These are phyloP conservation scores for Oscheius sp. DNA, from an alignment of 1,140 invertebrate genomes.

Conservation along the genomic window DNA sequence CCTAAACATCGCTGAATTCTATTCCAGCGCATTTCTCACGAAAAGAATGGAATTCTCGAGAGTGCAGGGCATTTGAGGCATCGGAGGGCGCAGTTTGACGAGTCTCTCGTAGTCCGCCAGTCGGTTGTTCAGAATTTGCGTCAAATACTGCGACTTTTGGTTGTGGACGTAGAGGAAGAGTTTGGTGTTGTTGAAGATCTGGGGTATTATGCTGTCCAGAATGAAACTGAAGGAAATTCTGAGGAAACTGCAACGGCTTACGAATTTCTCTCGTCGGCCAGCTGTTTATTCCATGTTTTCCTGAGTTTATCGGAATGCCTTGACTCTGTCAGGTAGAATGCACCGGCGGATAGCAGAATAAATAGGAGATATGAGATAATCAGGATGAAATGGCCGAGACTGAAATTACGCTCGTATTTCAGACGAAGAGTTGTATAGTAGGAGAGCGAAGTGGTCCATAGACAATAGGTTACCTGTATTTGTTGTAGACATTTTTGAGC, in stretches of 20 bases:
- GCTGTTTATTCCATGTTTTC: background rate
- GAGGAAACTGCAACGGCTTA: background rate
- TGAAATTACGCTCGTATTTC: background rate
- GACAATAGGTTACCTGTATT: conserved; percentile 16
- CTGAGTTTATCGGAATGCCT: background rate
- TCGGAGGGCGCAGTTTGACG: conserved; percentile 32
- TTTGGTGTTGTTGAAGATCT: conserved; percentile 40
- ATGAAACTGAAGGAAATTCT: conserved; percentile 19
- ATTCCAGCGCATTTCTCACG: background rate
- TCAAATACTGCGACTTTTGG: conserved; percentile 35
- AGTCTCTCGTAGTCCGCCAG: conserved; percentile 18
- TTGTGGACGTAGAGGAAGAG: conserved; percentile 36
- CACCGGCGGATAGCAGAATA: background rate
- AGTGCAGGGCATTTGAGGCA: conserved; percentile 25
- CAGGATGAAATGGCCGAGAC: background rate
- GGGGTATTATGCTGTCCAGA: conserved; percentile 5
- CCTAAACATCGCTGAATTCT: conserved; percentile 5
- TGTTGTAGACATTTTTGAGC: background rate
- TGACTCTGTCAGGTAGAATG: background rate
- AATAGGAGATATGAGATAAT: background rate
- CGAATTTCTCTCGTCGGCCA: background rate
- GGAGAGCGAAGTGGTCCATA: no score
- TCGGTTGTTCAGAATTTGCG: conserved; percentile 17
- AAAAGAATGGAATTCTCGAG: conserved; percentile 30
- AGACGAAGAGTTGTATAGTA: no score